Evolutionary conservation across 2,113 vertebrate species (phyloP).

Genomic region (Labeo catla): DNA sequence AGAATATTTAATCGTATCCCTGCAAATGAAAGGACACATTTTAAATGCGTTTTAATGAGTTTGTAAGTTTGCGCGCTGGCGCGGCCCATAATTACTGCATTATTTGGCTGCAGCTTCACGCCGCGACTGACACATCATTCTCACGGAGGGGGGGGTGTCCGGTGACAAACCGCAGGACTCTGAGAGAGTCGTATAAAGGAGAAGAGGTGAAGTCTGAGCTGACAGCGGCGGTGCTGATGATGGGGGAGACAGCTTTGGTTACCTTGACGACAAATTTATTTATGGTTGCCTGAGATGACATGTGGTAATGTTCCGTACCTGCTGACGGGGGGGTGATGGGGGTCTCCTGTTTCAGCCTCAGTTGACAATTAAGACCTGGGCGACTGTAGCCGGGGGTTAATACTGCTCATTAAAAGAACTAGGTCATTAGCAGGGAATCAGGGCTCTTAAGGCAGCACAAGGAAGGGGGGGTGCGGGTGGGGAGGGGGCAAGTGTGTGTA

Average conservation of each 20-base stretch:
- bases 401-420: slow-evolving; percentile 99
- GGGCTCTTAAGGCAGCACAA: slow-evolving; percentile 95
- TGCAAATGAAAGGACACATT: slow-evolving; percentile 76
- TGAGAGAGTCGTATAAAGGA: neutral
- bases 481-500: slow-evolving; percentile 61
- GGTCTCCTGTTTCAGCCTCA: slow-evolving; percentile 91
- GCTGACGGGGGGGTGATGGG: slow-evolving; percentile 80
- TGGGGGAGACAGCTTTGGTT: slow-evolving; percentile 79
- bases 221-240: slow-evolving; percentile 68
- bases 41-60: slow-evolving; percentile 76
- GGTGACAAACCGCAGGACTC: slow-evolving; percentile 48
- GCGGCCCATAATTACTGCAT: slow-evolving; percentile 86
- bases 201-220: neutral
- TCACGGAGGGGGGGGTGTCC: slow-evolving; percentile 81
- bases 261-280: slow-evolving; percentile 90
- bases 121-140: slow-evolving; percentile 69
- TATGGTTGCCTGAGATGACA: slow-evolving; percentile 84
- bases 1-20: slow-evolving; percentile 78
- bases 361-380: slow-evolving; percentile 99
- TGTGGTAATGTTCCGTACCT: slow-evolving; percentile 95
- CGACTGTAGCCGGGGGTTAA: slow-evolving; percentile 99
- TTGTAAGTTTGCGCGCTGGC: slow-evolving; percentile 77
- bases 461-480: slow-evolving; percentile 78
- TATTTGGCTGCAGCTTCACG: slow-evolving; percentile 78
- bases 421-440: slow-evolving; percentile 99